Percentiles rank a stretch among this genome's conserved stretches.
Conservation (phyloP, 2,888 invertebrate genomes). For the Tribolium freemani region DNA sequence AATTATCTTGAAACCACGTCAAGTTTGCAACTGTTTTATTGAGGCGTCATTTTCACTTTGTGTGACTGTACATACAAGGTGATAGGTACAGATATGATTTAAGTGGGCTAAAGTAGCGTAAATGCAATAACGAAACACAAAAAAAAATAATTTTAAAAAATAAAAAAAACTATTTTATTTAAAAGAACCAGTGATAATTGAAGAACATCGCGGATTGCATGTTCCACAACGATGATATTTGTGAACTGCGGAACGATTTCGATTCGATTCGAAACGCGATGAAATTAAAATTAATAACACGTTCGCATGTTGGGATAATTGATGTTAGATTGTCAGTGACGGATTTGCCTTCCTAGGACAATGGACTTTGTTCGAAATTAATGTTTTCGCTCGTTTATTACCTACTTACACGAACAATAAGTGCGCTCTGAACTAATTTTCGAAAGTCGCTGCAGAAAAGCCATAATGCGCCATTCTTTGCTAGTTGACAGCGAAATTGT, state of each 20-base stretch:
- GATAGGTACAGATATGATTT: no score
- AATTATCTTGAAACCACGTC: no score
- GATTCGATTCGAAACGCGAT: constrained; percentile 32
- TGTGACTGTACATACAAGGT: no score
- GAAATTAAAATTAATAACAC: constrained; percentile 43
- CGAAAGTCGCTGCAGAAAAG: neutral
- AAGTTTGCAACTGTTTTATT: no score
- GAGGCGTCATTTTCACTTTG: no score
- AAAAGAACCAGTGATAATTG: constrained; percentile 15
- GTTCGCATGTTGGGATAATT: constrained; percentile 40
- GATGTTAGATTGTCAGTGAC: constrained; percentile 31
- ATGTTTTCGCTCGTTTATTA: constrained; percentile 29
- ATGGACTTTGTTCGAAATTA: constrained; percentile 37
- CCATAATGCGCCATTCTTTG: constrained; percentile 6
- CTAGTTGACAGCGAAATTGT: neutral
- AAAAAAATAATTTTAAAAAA: no score
- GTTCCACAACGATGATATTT: constrained; percentile 32
- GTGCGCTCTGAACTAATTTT: constrained; percentile 11
- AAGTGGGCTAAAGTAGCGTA: no score
- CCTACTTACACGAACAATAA: constrained; percentile 28
- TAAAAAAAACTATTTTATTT: constrained; percentile 2
- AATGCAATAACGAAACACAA: no score
- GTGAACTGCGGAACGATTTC: constrained; percentile 35
- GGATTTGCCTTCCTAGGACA: constrained; percentile 31
- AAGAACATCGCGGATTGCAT: constrained; percentile 21